phyloP scores from a whole-genome alignment of 2,797 vertebrate genomes.

The Emydoidea blandingii region DNA sequence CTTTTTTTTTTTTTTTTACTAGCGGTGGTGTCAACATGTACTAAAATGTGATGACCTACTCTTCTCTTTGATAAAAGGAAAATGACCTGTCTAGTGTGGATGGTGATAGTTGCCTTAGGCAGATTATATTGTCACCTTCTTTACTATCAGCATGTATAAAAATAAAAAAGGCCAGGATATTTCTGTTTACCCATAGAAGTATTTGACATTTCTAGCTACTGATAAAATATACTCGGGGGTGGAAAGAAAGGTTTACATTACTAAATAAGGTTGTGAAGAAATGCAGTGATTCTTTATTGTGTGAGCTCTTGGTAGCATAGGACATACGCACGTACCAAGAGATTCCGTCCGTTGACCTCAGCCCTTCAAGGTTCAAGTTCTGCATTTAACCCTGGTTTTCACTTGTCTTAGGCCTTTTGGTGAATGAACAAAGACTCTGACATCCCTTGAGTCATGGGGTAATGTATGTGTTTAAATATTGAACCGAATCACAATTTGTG shows the following conservation, averaged over 20 bases:
- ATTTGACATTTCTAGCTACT: conserved; percentile 73
- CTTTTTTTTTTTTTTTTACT: conserved; percentile 63
- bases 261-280: conserved; percentile 19
- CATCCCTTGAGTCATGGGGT: neutral
- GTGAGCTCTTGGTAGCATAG: conserved; percentile 17
- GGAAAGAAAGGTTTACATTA: conserved; percentile 18
- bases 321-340: fast-evolving
- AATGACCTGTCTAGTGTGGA: conserved; percentile 77
- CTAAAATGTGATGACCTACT: conserved; percentile 77
- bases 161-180: conserved; percentile 56
- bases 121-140: conserved; percentile 73
- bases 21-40: conserved; percentile 74
- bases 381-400: conserved; percentile 33
- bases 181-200: conserved; percentile 72
- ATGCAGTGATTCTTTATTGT: conserved; percentile 12
- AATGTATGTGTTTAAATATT: neutral
- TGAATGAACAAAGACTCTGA: neutral
- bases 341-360: conserved; percentile 22
- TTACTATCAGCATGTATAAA: conserved; percentile 55
- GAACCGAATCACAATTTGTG: neutral
- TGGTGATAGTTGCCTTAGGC: conserved; percentile 79
- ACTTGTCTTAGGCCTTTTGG: neutral
- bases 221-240: conserved; percentile 66
- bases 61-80: conserved; percentile 81
- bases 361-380: neutral